phyloP scores from a whole-genome alignment of 2,797 vertebrate genomes.

The Macroramphosus scolopax region DNA sequence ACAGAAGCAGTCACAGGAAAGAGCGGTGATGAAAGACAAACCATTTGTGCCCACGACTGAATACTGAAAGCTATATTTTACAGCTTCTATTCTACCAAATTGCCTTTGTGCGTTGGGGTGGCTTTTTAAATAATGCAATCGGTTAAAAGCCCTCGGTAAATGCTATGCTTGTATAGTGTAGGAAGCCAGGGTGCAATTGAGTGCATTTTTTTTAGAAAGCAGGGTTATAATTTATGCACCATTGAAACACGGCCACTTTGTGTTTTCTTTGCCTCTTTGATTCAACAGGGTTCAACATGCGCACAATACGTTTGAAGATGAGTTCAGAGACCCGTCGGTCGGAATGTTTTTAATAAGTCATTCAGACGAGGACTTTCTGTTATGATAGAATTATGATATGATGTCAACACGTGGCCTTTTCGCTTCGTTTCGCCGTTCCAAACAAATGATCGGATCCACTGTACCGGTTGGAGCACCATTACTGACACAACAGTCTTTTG shows the following conservation, averaged over 20 bases:
- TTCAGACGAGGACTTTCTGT: slow-evolving; percentile 40
- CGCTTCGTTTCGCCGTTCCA: slow-evolving; percentile 43
- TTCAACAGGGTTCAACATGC: slow-evolving; percentile 64
- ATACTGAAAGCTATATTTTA: slow-evolving; percentile 74
- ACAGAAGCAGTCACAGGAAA: slow-evolving; percentile 53
- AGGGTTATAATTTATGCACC: slow-evolving; percentile 73
- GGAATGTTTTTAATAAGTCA: slow-evolving; percentile 60
- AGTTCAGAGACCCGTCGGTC: slow-evolving; percentile 46
- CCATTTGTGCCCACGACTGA: slow-evolving; percentile 67
- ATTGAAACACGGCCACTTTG: slow-evolving; percentile 65
- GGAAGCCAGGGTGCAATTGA: slow-evolving; percentile 65
- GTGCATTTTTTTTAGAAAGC: slow-evolving; percentile 70
- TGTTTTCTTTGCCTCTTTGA: slow-evolving; percentile 59
- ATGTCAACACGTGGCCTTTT: slow-evolving; percentile 49
- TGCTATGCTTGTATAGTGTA: slow-evolving; percentile 64
- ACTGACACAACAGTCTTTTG: slow-evolving; percentile 17
- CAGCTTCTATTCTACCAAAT: slow-evolving; percentile 75
- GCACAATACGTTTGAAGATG: slow-evolving; percentile 56
- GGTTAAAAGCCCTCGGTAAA: slow-evolving; percentile 78
- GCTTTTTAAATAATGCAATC: slow-evolving; percentile 81
- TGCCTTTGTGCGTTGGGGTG: slow-evolving; percentile 75
- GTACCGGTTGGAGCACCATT: slow-evolving; percentile 14
- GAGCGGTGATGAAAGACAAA: slow-evolving; percentile 65
- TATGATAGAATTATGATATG: slow-evolving; percentile 55
- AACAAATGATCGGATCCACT: slow-evolving; percentile 36